Base-by-base conservation (phyloP, 2,888 invertebrate species). In the Ochlodes sylvanus region DNA sequence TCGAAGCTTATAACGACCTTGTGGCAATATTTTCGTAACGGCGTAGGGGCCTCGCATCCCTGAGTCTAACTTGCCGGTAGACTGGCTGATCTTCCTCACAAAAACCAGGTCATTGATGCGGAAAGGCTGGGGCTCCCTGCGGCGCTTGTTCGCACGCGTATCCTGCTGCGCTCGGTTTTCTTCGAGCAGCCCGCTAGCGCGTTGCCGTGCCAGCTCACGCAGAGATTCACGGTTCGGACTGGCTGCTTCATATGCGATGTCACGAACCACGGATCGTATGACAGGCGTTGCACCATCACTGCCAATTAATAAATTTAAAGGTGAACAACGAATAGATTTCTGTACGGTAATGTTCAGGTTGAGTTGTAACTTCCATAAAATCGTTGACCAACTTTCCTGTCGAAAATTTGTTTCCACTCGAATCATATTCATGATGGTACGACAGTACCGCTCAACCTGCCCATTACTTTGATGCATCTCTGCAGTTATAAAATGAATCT, bases 401-500 rank as follows among this genome's bases (percentile, higher is more conserved):
- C 10, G 7, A 38, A 10, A 38, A 38, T 38, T 38, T 7, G 10
- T 7, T 38, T 38, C 38, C 7, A 38, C 38, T 10, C 38, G 7
- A 38, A 38, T 38, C 38, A 38, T 38, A 38, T 38, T 10, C 10
- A 38, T 10, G 10, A 38, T 7, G 7, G 38, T 38, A 7, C 38
- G 38, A 7, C 9, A 21, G 10, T 74, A 74, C 2, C 73, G 65
- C 50, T 74, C 72, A 0, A 68, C 72, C 54, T 74, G 73, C 2
- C 72, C 74, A 32, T 74, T 73, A 73, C 72, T 72, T 72, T 73
- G 50, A 69, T 72, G 5, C 38, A 38, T 38, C 7, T 38, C 38
- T 10, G 73, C 71, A 4, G 74, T 74, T 2, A 72, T 73, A 10
- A 68, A 64, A 62, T 74, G 73, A 2, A 72, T 47, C 3, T 52